Percentiles rank a stretch among this genome's conserved stretches.
Conservation (phyloP, 2,888 invertebrate species). For the Gryllus longicercus region DNA sequence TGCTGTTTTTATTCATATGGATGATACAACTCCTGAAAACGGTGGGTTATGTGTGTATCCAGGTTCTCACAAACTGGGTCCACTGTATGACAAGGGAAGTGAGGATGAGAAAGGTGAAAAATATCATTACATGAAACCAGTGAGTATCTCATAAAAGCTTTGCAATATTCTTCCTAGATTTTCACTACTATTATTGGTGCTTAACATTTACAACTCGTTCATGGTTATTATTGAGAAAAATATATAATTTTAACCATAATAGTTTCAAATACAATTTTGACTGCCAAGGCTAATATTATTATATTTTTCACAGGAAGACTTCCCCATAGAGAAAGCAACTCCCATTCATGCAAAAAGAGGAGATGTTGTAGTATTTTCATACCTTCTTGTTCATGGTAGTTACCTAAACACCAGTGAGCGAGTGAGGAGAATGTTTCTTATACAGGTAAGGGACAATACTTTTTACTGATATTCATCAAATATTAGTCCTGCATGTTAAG, state of each 20-base stretch:
- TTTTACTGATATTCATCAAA: no score
- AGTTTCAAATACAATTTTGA: no score
- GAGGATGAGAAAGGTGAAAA: slow-evolving; percentile 42
- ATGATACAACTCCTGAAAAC: slow-evolving; percentile 56
- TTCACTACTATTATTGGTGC: no score
- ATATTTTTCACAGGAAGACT: slow-evolving; percentile 45
- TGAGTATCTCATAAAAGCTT: neutral
- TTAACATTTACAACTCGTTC: no score
- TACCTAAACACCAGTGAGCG: slow-evolving; percentile 51
- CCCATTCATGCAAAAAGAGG: slow-evolving; percentile 55
- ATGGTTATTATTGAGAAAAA: no score
- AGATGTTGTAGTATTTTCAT: slow-evolving; percentile 58
- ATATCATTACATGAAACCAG: slow-evolving; percentile 40
- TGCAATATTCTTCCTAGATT: no score
- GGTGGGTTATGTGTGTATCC: slow-evolving; percentile 59
- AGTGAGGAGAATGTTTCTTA: slow-evolving; percentile 55
- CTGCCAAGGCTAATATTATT: no score
- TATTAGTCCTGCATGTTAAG: no score
- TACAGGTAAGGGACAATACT: slow-evolving; percentile 40
- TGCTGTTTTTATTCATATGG: slow-evolving; percentile 57
- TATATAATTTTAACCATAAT: no score
- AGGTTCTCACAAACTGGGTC: slow-evolving; percentile 58
- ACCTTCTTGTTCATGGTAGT: slow-evolving; percentile 58
- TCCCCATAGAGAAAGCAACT: slow-evolving; percentile 51
- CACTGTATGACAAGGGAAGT: slow-evolving; percentile 52